phyloP scores from a whole-genome alignment of 2,113 vertebrate genomes.

The Cairina moschata region DNA sequence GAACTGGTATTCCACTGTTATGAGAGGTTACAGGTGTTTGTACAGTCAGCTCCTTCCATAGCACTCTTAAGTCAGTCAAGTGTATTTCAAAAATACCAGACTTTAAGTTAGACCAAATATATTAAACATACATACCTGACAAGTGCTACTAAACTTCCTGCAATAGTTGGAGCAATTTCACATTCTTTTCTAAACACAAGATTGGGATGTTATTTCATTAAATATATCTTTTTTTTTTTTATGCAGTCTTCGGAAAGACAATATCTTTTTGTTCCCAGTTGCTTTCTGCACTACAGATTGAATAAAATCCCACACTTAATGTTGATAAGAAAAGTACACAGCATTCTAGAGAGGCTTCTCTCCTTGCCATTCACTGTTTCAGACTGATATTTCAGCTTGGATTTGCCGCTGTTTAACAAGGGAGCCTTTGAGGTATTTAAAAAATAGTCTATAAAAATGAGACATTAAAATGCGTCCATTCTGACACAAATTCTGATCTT shows the following conservation, averaged over 20 bases:
- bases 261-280: background rate
- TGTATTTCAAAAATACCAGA: background rate
- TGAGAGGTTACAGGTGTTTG: background rate
- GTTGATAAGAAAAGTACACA: background rate
- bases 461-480: background rate
- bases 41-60: background rate
- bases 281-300: background rate
- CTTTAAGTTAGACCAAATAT: background rate
- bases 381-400: background rate
- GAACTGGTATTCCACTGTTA: background rate
- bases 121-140: background rate
- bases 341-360: background rate
- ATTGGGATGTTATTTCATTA: background rate
- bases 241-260: background rate
- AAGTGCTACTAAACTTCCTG: background rate
- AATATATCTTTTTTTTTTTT: background rate
- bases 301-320: background rate
- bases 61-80: background rate
- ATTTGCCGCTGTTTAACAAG: background rate
- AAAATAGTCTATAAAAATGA: background rate
- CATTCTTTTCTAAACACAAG: background rate
- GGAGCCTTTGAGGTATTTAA: background rate
- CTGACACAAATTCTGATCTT: background rate
- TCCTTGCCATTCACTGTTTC: background rate
- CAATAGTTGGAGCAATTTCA: background rate